These are phyloP conservation scores for Spizaetus ornatus DNA, from an alignment of 2,113 vertebrate genomes.

Conservation along the genomic window DNA sequence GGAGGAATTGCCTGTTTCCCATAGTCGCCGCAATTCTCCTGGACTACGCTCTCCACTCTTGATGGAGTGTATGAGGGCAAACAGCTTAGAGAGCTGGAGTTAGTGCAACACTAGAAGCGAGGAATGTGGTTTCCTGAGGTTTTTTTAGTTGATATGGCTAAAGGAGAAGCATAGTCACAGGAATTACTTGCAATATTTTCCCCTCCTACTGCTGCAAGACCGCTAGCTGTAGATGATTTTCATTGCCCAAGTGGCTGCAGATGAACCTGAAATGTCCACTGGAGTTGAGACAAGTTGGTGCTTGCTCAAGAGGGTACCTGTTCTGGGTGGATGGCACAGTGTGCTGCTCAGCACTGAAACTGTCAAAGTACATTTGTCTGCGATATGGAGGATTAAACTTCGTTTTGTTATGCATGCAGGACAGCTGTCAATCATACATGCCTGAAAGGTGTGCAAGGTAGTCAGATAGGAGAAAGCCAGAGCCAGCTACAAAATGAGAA, in stretches of 20 bases:
- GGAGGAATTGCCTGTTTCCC: background rate
- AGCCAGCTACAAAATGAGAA: background rate
- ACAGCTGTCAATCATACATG: conserved; percentile 33
- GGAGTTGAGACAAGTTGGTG: background rate
- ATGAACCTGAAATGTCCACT: background rate
- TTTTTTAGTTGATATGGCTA: background rate
- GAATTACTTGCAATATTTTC: background rate
- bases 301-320: background rate
- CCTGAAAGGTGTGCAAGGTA: conserved; percentile 4
- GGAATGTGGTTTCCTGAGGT: background rate
- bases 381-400: background rate
- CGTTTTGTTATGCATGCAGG: background rate
- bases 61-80: background rate
- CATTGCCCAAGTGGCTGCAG: background rate
- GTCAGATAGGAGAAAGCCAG: background rate
- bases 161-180: background rate
- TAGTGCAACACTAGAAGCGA: background rate
- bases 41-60: background rate
- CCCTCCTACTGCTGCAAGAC: background rate
- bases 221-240: background rate
- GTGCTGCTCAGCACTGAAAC: background rate
- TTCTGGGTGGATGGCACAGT: background rate
- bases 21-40: background rate
- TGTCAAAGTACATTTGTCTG: background rate
- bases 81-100: background rate